Base-by-base conservation (phyloP, 2,888 invertebrate genomes). In the Eueremaeus valkanovi region DNA sequence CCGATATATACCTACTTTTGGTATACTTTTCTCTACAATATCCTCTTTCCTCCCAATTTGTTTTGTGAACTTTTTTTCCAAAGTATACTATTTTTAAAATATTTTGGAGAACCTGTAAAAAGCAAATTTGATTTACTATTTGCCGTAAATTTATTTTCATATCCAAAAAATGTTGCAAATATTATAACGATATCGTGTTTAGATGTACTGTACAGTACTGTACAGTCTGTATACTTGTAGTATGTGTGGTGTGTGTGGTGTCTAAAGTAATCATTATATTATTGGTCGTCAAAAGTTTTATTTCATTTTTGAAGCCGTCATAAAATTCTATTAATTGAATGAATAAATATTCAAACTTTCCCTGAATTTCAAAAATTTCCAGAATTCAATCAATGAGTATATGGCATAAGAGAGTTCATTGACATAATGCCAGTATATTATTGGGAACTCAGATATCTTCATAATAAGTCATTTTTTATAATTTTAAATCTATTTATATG, bases 11-110 rank as follows among this genome's bases (percentile, higher is more conserved):
- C n/a, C n/a, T n/a, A n/a, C 16, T 29, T 58, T 21, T 66, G 18
- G 9, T 36, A 68, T 68, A 68, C 42, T 24, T 68, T 40, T 36
- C 36, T 42, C 40, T 42, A 13, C 27, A 36, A 61, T 68, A 68
- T 68, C 68, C 68, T 68, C 68, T 68, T 68, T 68, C 68, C 68
- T 68, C 42, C 68, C 68, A 68, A 42, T 68, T 68, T 68, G 68
- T 68, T 66, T 66, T 66, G 66, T 66, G 24, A 68, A 68, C 42
- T 9, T 40, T 36, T 66, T 68, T n/a, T n/a, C n/a, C 5, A 68
- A 40, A 24, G 68, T 68, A 68, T 68, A 68, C 68, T 68, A 24
- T 68, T 8, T 42, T 68, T 33, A 36, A 68, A 66, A 63, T 18
- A 66, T 18, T 5, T 40, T 68, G 40, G 31, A 68, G 27, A 68